phyloP scores from a whole-genome alignment of 1,140 invertebrate genomes.

The Aphelinus certus region DNA sequence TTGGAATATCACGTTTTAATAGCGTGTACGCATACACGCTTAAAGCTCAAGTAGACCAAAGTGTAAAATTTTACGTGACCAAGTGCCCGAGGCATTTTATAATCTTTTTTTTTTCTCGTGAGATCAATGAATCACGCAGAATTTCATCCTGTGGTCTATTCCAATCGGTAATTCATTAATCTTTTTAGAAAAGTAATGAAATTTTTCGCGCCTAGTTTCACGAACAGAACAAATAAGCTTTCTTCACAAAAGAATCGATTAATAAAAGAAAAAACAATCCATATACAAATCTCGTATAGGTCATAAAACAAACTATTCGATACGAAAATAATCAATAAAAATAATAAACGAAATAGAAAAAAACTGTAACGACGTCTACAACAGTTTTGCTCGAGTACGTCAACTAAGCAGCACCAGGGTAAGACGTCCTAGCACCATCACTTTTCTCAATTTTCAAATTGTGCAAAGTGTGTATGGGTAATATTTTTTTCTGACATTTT shows the following conservation, averaged over 20 bases:
- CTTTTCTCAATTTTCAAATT: slow-evolving; percentile 30
- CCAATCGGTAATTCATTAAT: neutral
- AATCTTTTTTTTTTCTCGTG: slow-evolving; percentile 30
- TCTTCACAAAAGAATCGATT: slow-evolving; percentile 13
- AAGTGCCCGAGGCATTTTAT: slow-evolving; percentile 19
- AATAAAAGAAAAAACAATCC: slow-evolving; percentile 14
- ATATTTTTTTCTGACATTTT: neutral
- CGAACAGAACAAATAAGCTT: neutral
- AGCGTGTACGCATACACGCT: too few relatives aligned
- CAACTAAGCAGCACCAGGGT: slow-evolving; percentile 53
- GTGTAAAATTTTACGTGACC: slow-evolving; percentile 18
- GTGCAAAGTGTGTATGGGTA: slow-evolving; percentile 13
- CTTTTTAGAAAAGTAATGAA: slow-evolving; percentile 23
- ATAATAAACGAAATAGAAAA: slow-evolving; percentile 14
- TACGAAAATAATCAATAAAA: slow-evolving; percentile 22
- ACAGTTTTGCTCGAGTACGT: slow-evolving; percentile 5
- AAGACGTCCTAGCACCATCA: slow-evolving; percentile 58
- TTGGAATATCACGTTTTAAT: too few relatives aligned
- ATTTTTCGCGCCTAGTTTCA: neutral
- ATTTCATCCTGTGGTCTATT: slow-evolving; percentile 17
- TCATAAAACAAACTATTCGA: slow-evolving; percentile 21
- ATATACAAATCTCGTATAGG: slow-evolving; percentile 25
- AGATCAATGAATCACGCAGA: slow-evolving; percentile 51
- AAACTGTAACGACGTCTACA: neutral
- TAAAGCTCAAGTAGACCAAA: neutral